Base-by-base conservation (phyloP, 2,797 vertebrate genomes). In the Sebastes cheni region DNA sequence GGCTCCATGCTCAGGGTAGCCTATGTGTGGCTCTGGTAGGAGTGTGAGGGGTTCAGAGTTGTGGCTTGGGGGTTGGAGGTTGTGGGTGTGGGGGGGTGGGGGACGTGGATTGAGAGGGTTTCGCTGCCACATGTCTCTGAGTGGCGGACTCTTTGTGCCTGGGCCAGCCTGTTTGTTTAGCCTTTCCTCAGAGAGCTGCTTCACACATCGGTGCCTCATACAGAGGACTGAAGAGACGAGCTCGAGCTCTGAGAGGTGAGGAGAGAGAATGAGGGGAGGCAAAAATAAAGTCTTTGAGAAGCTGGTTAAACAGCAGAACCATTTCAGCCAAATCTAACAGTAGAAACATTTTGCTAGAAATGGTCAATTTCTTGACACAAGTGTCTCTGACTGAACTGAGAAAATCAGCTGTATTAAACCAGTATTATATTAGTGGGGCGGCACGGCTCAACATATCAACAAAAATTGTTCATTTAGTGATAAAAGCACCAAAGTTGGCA, bases 131-230 rank as follows among this genome's bases (percentile, higher is more conserved):
- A 93, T 93, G 93, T 92, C 93, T 88, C 69, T 89, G 91, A 93
- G 90, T 94, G 91, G 88, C 86, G 67, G 88, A 85, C 72, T 89
- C 92, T 95, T 95, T 95, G 93, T 96, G 91, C 85, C 54, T 30
- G 79, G 90, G 85, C 87, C 90, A 42, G 90, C 87, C 91, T 95
- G 94, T 95, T 95, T 95, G 95, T 95, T 95, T 94, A 93, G 93
- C 91, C 89, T 90, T 92, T 92, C 87, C 74, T 88, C 77, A 22
- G 76, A 89, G 85, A 76, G 77, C 81, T 58, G 85, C 90, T 92
- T 91, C 91, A 92, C 93, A 93, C 89, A 82, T 89, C 76, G 74
- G 39, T 60, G 86, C 75, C 72, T 90, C 88, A 46, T 70, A 55
- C 52, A 25, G 70, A 76, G 30, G 29, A 25, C 58, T 9, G 52